Conservation (phyloP, 30 jellyfish, hydroid and myxozoan genomes). For the Hydractinia echinata region DNA sequence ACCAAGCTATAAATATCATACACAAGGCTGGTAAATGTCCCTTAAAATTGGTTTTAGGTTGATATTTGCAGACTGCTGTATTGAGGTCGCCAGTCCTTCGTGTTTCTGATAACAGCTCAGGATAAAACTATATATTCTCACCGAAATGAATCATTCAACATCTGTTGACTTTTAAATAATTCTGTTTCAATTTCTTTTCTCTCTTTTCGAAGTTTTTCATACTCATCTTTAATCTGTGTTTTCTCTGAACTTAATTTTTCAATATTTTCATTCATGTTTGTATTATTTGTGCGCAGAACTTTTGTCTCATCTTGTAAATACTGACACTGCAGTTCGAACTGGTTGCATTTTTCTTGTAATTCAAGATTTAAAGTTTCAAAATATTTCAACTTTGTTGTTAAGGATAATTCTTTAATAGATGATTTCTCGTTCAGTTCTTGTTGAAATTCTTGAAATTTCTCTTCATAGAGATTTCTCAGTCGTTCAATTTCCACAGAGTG, state of each 20-base stretch:
- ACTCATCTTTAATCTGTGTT: not conserved
- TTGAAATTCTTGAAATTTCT: constrained; percentile 7
- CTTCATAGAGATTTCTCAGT: constrained; percentile 4
- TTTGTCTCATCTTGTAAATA: not conserved
- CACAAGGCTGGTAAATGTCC: no score
- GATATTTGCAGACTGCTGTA: no score
- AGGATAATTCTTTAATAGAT: not conserved
- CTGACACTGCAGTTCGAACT: not conserved
- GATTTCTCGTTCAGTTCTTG: not conserved
- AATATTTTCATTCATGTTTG: not conserved
- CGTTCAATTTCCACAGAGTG: not conserved
- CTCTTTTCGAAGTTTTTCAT: not conserved
- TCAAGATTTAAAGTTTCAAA: not conserved
- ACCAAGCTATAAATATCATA: no score
- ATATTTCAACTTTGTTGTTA: not conserved
- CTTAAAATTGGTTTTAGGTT: no score
- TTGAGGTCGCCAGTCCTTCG: no score
- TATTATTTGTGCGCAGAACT: not conserved
- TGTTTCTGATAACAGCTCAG: no score
- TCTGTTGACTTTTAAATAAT: constrained; percentile 3
- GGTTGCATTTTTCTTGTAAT: not conserved
- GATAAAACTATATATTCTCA: not conserved
- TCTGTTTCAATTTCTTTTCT: not conserved
- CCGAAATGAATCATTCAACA: not conserved
- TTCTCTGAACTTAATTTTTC: constrained; percentile 4